Evolutionary conservation across 2,888 invertebrate species (phyloP).

Genomic region (Bursaphelenchus okinawaensis): DNA sequence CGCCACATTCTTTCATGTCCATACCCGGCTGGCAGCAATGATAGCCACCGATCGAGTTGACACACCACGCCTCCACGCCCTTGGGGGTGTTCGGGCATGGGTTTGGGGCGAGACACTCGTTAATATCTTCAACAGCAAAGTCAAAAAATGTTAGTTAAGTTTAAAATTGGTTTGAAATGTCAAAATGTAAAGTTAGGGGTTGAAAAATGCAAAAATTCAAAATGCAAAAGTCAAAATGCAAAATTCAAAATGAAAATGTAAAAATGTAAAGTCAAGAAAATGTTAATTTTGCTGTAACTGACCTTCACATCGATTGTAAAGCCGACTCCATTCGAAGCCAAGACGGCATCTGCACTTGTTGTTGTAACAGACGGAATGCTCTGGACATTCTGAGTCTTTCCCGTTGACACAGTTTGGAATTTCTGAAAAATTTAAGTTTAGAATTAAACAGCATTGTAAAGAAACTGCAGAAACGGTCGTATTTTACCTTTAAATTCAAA

Average conservation of each 20-base stretch:
- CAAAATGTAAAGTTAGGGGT: too few species aligned
- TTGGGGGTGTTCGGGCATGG: conserved; percentile 28
- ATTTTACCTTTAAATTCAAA: not conserved
- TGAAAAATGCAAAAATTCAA: not conserved
- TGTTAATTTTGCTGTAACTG: too few species aligned
- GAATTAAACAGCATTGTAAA: too few species aligned
- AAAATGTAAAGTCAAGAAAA: conserved; percentile 8
- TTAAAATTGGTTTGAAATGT: too few species aligned
- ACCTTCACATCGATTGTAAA: conserved; percentile 41
- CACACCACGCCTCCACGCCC: conserved; percentile 46
- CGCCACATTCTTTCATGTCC: not conserved
- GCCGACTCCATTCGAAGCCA: conserved; percentile 46
- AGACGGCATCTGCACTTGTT: conserved; percentile 41
- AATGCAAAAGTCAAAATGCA: not conserved
- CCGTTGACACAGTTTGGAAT: not conserved
- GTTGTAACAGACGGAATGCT: conserved; percentile 41
- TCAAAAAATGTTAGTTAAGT: conserved; percentile 14
- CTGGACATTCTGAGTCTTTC: conserved; percentile 4
- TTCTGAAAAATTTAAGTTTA: too few species aligned
- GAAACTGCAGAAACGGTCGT: not conserved
- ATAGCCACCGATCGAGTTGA: conserved; percentile 52
- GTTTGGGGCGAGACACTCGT: conserved; percentile 35
- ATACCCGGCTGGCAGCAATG: conserved; percentile 47
- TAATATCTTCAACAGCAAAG: conserved; percentile 36
- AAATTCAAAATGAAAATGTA: not conserved